Evolutionary conservation across 2,113 vertebrate species (phyloP).

Genomic region (Eurypyga helias): DNA sequence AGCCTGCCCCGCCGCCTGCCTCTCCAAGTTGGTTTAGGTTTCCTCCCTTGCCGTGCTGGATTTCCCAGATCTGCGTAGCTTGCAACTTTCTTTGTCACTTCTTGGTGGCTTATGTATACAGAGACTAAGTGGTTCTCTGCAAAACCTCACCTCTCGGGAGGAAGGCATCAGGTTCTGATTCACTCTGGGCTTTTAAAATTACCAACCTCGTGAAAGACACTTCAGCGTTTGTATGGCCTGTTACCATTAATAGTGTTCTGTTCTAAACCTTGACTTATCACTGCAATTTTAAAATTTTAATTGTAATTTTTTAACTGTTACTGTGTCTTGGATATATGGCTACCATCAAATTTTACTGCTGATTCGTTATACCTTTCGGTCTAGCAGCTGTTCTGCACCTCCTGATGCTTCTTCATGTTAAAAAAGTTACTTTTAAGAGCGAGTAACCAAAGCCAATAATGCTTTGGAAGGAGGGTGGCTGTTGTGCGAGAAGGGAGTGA

Average conservation of each 20-base stretch:
- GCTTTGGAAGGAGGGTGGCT: background rate
- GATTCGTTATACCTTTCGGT: background rate
- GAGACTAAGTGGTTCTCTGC: background rate
- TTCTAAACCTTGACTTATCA: background rate
- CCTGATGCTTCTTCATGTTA: background rate
- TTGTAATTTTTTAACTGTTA: background rate
- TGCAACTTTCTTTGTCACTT: slow-evolving; percentile 31
- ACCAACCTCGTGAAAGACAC: accelerated
- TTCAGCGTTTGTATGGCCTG: background rate
- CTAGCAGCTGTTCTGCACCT: background rate
- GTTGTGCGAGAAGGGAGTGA: background rate
- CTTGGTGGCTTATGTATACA: background rate
- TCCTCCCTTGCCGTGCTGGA: background rate
- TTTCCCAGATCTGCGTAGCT: background rate
- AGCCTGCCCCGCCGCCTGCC: background rate
- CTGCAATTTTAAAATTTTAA: background rate
- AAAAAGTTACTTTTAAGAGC: background rate
- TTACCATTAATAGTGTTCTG: background rate
- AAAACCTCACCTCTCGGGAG: background rate
- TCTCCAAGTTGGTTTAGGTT: background rate
- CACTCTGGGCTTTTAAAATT: background rate
- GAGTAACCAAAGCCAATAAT: background rate
- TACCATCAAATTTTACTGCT: background rate
- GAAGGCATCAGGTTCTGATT: background rate
- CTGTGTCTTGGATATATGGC: accelerated